These are phyloP conservation scores for Pseudorectes ferrugineus DNA, from an alignment of 2,113 vertebrate genomes.

Conservation along the genomic window DNA sequence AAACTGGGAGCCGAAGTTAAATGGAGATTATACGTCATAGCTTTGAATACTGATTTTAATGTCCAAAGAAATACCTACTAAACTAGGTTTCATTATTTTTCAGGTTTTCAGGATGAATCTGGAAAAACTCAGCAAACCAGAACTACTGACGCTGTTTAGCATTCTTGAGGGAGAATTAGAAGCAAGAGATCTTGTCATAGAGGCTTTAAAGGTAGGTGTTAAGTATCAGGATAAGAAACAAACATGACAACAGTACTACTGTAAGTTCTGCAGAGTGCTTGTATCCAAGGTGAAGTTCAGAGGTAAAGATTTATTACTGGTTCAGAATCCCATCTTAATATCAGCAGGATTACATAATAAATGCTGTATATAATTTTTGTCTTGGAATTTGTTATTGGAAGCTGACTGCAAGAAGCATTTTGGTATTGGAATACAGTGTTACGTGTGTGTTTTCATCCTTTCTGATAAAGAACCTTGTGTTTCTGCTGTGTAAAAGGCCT, in stretches of 20 bases:
- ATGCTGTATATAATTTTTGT: not conserved
- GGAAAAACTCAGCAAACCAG: constrained; percentile 92
- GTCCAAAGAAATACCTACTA: not conserved
- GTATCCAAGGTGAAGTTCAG: not conserved
- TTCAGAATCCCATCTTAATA: not conserved
- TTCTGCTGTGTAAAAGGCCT: not conserved
- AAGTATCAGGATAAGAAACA: not conserved
- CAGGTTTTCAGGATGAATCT: constrained; percentile 91
- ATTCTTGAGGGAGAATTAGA: constrained; percentile 96
- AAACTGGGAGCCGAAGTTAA: not conserved
- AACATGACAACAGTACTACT: not conserved
- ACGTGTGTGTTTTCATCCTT: rapidly evolving
- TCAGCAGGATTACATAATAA: not conserved
- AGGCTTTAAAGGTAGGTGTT: constrained; percentile 89
- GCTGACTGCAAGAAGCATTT: not conserved
- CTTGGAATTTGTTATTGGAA: not conserved
- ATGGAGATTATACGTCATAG: not conserved
- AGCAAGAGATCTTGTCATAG: constrained; percentile 93
- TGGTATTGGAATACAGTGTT: not conserved
- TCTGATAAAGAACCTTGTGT: not conserved
- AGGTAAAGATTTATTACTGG: not conserved
- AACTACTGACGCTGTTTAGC: constrained; percentile 92
- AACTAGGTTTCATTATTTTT: not conserved
- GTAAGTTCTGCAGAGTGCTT: not conserved
- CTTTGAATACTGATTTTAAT: not conserved